These are phyloP conservation scores for Halichondria panicea DNA, from an alignment of 37 sponge, comb jelly and placozoan genomes.

Conservation along the genomic window DNA sequence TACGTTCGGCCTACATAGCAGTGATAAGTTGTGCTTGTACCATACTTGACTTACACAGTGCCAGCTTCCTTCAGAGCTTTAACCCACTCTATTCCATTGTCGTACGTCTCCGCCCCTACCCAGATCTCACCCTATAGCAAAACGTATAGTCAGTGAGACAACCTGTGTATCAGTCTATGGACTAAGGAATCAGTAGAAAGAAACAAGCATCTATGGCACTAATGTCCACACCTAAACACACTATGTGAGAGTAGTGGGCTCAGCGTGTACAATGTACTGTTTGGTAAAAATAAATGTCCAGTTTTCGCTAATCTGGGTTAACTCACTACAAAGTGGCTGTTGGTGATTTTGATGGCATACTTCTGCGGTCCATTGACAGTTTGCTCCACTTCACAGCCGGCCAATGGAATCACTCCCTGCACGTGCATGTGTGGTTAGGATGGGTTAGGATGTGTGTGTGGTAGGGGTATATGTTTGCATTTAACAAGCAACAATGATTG, in stretches of 20 bases:
- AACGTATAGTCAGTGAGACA: neutral
- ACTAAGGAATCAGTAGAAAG: neutral
- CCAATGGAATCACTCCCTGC: slow-evolving; percentile 98
- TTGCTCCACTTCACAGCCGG: slow-evolving; percentile 78
- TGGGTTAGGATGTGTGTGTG: too few relatives aligned
- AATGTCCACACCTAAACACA: neutral
- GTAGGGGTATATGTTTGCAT: too few relatives aligned
- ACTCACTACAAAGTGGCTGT: slow-evolving; percentile 76
- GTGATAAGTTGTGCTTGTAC: neutral
- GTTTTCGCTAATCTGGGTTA: neutral
- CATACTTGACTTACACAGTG: slow-evolving; percentile 72
- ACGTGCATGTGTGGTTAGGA: too few relatives aligned
- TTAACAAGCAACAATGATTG: too few relatives aligned
- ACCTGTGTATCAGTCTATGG: neutral
- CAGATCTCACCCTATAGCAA: slow-evolving; percentile 75
- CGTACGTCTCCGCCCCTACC: slow-evolving; percentile 76
- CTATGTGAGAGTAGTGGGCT: neutral
- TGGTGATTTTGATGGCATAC: slow-evolving; percentile 74
- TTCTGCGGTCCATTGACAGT: slow-evolving; percentile 66
- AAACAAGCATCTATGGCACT: neutral
- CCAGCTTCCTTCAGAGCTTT: slow-evolving; percentile 75
- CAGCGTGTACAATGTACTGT: too few relatives aligned
- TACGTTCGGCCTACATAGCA: neutral
- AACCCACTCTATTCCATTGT: slow-evolving; percentile 71
- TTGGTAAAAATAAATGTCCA: too few relatives aligned